Conservation (phyloP, 2,797 vertebrate genomes). For the Helarctos malayanus region DNA sequence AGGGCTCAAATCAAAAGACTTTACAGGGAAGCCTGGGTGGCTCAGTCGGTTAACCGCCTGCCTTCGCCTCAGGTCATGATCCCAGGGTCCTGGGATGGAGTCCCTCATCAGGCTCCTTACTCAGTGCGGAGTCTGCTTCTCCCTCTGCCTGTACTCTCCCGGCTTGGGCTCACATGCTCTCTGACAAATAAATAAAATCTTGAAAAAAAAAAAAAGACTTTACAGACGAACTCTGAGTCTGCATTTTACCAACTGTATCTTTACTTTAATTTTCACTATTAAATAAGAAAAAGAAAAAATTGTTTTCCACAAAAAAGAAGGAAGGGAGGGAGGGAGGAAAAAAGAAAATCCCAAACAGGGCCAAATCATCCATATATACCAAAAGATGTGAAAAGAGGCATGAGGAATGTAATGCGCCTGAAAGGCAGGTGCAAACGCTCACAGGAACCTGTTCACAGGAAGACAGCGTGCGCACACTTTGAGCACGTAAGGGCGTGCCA, state of each 20-base stretch:
- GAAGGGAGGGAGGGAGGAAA: not conserved
- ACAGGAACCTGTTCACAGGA: not conserved
- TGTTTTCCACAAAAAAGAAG: not conserved
- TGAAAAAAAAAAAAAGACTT: not conserved
- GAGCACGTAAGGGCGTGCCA: not conserved
- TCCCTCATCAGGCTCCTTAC: not conserved
- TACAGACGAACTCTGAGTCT: not conserved
- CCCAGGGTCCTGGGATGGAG: not conserved
- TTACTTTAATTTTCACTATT: slow-evolving; percentile 45
- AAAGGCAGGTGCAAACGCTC: not conserved
- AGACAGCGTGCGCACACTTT: not conserved
- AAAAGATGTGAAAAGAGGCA: not conserved
- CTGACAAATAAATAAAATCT: not conserved
- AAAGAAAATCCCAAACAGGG: slow-evolving; percentile 11
- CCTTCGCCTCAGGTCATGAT: not conserved
- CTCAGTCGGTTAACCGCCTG: not conserved
- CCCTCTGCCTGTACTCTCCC: too few relatives aligned
- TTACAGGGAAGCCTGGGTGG: not conserved
- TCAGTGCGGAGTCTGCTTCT: not conserved
- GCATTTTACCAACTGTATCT: not conserved
- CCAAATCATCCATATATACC: not conserved
- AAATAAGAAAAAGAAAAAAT: slow-evolving; percentile 29
- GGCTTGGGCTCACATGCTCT: too few relatives aligned
- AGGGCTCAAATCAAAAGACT: not conserved
- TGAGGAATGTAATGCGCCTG: not conserved